Base-by-base conservation (phyloP, 1,140 invertebrate species). In the Tetramorium alpestre region DNA sequence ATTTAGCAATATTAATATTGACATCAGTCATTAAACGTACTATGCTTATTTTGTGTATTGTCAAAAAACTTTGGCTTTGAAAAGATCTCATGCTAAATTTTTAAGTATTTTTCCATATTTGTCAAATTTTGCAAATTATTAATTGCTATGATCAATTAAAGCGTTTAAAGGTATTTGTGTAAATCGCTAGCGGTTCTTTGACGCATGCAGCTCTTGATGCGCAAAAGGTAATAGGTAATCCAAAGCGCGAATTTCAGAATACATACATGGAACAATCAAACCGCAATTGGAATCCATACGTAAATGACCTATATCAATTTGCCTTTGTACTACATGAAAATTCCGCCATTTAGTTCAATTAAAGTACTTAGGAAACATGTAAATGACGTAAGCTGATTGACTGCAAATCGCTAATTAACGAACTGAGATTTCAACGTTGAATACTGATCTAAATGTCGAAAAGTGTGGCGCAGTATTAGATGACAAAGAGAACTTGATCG, bases 221-320 rank as follows among this genome's bases (percentile, higher is more conserved):
- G n/a, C 22, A 44, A 84, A 84, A 84, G 80, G 41, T 82, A 82
- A 82, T 82, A 44, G 41, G 22, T 73, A 73, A 81, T 81, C 49
- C 64, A 58, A 58, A 47, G 28, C 54, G 33, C 28, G 41, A 47
- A 84, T 62, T 49, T 62, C 54, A 47, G 28, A 60, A 65, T 16
- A 47, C 54, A 65, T 16, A 47, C 54, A 11, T 41, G 25, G 67
- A 60, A 73, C 69, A 75, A 84, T 58, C 51, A 6, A 47, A 58
- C 54, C 28, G 16, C 69, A 62, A 84, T 82, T 73, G 41, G n/a
- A 81, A 81, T 70, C 25, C 28, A 25, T 60, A 60, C 25, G 2
- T n/a, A 49, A 41, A 58, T 60, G 54, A 84, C 54, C 69, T 49
- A 44, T 18, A 82, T 84, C 28, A 75, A 84, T 60, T 49, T 73